phyloP scores from a whole-genome alignment of 2,888 invertebrate genomes.

The Hedya salicella region DNA sequence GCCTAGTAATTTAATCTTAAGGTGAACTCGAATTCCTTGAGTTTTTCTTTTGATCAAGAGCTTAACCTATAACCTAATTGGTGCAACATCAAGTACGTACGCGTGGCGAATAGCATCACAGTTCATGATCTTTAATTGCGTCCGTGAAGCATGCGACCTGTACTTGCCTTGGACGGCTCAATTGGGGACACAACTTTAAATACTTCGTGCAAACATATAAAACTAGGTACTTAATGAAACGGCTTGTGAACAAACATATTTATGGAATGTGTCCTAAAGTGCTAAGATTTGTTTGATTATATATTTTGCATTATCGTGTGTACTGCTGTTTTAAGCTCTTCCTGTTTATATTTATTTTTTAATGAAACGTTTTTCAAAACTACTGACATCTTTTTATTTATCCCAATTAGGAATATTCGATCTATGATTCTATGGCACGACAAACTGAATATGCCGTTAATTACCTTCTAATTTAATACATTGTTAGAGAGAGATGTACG shows the following conservation, averaged over 20 bases:
- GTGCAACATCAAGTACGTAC: constrained; percentile 1
- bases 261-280: constrained; percentile 57
- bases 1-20: constrained; percentile 20
- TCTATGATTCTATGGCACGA: no score
- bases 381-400: not conserved
- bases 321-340: constrained; percentile 69
- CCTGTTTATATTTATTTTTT: constrained; percentile 66
- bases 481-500: no score
- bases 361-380: constrained; percentile 52
- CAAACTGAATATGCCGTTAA: no score
- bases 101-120: not conserved
- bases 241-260: constrained; percentile 33
- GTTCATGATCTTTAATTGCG: not conserved
- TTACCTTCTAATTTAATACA: no score
- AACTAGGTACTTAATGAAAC: not conserved
- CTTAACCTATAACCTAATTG: not conserved
- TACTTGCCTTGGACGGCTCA: not conserved
- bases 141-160: not conserved
- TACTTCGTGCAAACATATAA: not conserved
- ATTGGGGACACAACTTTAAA: not conserved
- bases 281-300: constrained; percentile 41
- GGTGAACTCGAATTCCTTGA: constrained; percentile 18
- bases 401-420: not conserved
- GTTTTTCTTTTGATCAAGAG: constrained; percentile 18
- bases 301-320: constrained; percentile 67